Evolutionary conservation across 2,888 invertebrate genomes (phyloP), one percentile per base, ranked within the genome.

Genomic region (Dione juno): DNA sequence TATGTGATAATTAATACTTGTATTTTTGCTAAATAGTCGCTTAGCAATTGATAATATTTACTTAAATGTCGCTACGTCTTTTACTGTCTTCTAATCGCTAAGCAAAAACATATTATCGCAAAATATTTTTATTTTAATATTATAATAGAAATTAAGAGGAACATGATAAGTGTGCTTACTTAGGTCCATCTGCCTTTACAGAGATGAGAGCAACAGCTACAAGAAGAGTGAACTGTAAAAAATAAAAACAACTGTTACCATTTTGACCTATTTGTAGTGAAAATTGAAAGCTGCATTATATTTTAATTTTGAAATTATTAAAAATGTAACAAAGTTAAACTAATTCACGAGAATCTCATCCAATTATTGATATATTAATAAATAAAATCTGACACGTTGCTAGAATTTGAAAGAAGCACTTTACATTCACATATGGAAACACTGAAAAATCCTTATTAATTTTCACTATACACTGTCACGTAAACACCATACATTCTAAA

Each of bases 181-280:
- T 92, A 75, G 91, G 86, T 82, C 86, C 89, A 83, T 91, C 92
- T 83, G 92, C 91, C 83, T 83, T 81, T 73, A 87, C 81, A 71
- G 82, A 80, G 48, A 88, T 74, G 69, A 84, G 87, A 79, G 87
- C 86, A 82, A 89, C 89, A 86, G 89, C 89, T 82, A 90, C 87
- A 88, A 93, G 90, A 92, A 93, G 88, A 85, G 88, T 84, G 85
- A 91, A 91, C 92, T 93, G 89, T 79, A 89, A 89, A 77, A 80
- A 84, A 79, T 70, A 72, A 74, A 80, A 50, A 71, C 57, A 11
- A 69, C 10, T 54, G 21, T 28, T 45, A 64, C 35, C 73, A 70
- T 73, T 50, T 50, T 50, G 28, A 5, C 28, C 28, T 28, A 28
- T 28, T 28, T 28, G 3, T 28, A 28, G 5, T 3, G 5, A 28